Evolutionary conservation across 2,797 vertebrate genomes (phyloP).

Genomic region (Aselliscus stoliczkanus): DNA sequence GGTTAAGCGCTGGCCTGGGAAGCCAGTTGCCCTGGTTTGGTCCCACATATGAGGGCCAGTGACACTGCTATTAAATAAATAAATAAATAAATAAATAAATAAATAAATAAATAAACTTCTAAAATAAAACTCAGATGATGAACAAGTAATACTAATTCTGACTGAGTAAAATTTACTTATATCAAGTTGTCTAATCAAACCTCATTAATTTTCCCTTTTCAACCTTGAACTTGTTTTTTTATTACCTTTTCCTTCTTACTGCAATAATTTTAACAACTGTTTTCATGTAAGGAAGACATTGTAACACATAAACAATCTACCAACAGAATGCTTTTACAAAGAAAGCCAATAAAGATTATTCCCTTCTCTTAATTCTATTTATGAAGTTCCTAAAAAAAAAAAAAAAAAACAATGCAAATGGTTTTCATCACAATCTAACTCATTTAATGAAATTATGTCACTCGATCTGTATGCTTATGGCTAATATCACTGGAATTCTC

Average conservation of each 20-base stretch:
- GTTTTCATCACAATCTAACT: neutral
- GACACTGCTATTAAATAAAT: too few relatives aligned
- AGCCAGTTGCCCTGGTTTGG: too few relatives aligned
- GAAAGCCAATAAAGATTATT: neutral
- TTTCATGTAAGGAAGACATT: neutral
- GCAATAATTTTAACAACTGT: neutral
- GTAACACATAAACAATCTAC: neutral
- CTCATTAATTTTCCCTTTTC: neutral
- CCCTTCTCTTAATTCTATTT: neutral
- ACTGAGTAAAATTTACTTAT: neutral
- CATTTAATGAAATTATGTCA: neutral
- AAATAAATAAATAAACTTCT: neutral
- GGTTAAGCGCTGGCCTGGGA: too few relatives aligned
- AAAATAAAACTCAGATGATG: neutral
- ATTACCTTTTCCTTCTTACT: neutral
- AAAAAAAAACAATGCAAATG: neutral
- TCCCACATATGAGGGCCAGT: too few relatives aligned
- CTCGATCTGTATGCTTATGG: neutral
- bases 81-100: too few relatives aligned
- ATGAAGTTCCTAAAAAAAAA: neutral
- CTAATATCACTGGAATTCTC: neutral
- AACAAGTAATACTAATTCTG: neutral
- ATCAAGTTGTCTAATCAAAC: neutral
- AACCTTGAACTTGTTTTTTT: neutral
- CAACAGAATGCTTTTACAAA: neutral